Conservation (phyloP, 2,113 vertebrate species). For the Orcinus orca region DNA sequence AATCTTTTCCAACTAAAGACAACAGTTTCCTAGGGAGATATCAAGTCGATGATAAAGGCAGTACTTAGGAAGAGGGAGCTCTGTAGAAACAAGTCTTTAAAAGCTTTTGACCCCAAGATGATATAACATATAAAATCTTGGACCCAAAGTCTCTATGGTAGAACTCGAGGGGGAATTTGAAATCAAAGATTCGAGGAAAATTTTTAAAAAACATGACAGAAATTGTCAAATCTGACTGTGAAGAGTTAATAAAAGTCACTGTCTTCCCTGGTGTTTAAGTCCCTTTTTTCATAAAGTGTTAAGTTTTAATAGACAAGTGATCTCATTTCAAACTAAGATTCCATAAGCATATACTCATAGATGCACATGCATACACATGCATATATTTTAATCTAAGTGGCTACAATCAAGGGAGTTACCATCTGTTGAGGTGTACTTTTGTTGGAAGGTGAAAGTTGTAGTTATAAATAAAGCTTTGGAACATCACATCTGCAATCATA, state of each 20-base stretch:
- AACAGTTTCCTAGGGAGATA: neutral
- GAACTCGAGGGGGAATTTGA: neutral
- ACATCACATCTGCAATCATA: neutral
- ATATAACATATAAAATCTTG: neutral
- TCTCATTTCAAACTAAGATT: conserved; percentile 13
- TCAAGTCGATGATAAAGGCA: neutral
- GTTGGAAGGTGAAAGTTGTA: neutral
- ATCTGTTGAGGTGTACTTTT: neutral
- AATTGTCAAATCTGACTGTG: neutral
- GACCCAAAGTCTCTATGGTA: neutral
- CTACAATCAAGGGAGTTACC: neutral
- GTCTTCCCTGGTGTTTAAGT: neutral
- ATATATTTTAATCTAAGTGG: neutral
- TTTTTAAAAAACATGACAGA: neutral
- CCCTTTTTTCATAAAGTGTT: neutral
- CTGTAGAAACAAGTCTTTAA: neutral
- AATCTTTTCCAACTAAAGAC: neutral
- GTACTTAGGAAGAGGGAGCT: neutral
- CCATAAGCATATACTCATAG: neutral
- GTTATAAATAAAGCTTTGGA: conserved; percentile 2
- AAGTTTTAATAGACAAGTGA: neutral
- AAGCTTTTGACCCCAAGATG: neutral
- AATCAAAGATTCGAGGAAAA: neutral
- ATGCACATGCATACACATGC: neutral
- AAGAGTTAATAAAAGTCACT: neutral